Percentiles rank a stretch among this genome's conserved stretches.
phyloP scores from a whole-genome alignment of 2,797 vertebrate genomes.

The Sebastes steindachneri region DNA sequence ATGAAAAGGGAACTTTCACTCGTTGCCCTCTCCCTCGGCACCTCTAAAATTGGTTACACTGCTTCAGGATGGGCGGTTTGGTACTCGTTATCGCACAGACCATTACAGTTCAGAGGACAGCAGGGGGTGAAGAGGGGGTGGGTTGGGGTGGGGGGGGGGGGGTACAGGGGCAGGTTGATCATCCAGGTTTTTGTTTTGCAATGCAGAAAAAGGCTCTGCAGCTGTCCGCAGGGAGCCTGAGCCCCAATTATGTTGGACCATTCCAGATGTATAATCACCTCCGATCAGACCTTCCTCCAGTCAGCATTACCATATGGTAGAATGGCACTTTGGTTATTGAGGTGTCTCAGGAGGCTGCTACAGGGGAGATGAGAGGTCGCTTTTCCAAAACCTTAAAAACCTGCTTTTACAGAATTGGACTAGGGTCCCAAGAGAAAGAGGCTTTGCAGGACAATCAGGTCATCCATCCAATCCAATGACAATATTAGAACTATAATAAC shows the following conservation, averaged over 20 bases:
- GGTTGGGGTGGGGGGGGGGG: fast-evolving
- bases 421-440: not conserved
- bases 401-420: not conserved
- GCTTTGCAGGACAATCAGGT: not conserved
- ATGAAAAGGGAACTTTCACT: not conserved
- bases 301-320: slow-evolving; percentile 53
- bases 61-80: slow-evolving; percentile 18
- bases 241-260: slow-evolving; percentile 23
- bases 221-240: slow-evolving; percentile 17
- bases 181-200: slow-evolving; percentile 29
- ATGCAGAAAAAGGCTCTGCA: slow-evolving; percentile 34
- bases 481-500: not conserved
- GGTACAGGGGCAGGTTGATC: not conserved
- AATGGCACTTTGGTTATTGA: slow-evolving; percentile 28
- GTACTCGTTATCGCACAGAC: slow-evolving; percentile 30
- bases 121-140: not conserved
- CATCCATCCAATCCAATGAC: not conserved
- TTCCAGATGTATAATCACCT: slow-evolving; percentile 63
- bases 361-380: slow-evolving; percentile 6
- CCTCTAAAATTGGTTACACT: slow-evolving; percentile 18
- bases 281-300: slow-evolving; percentile 39
- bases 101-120: slow-evolving; percentile 28
- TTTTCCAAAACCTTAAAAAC: slow-evolving; percentile 14
- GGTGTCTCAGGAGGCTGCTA: slow-evolving; percentile 17
- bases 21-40: not conserved